These are phyloP conservation scores for Hippocampus comes DNA, from an alignment of 2,113 vertebrate genomes.

Conservation along the genomic window DNA sequence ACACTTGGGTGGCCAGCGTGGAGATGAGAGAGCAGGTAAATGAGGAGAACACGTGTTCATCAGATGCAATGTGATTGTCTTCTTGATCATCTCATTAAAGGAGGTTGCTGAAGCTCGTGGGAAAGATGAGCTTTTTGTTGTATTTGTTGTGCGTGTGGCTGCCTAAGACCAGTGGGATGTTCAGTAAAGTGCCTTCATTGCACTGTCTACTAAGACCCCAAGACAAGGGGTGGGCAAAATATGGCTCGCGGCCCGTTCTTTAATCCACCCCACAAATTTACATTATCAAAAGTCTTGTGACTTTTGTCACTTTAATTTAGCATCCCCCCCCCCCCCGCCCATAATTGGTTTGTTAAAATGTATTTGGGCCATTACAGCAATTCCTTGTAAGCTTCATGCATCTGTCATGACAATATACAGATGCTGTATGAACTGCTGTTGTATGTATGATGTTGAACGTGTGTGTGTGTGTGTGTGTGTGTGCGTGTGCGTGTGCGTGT, in stretches of 20 bases:
- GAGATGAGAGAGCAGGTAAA: conserved; percentile 21
- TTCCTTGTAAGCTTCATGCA: too few relatives aligned
- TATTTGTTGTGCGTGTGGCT: background rate
- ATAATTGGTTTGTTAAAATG: too few relatives aligned
- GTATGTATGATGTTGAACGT: too few relatives aligned
- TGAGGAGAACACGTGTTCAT: conserved; percentile 4
- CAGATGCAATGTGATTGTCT: background rate
- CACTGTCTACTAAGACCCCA: background rate
- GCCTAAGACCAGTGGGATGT: conserved; percentile 22
- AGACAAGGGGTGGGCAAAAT: background rate
- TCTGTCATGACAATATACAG: too few relatives aligned
- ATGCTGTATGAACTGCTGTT: too few relatives aligned
- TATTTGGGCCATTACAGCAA: too few relatives aligned
- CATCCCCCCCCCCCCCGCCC: too few relatives aligned
- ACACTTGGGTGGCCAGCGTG: conserved; percentile 60
- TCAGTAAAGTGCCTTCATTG: background rate
- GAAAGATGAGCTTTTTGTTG: conserved; percentile 14
- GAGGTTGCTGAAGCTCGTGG: background rate
- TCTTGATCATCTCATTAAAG: background rate
- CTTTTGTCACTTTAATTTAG: too few relatives aligned
- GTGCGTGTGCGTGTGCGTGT: too few relatives aligned
- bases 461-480: too few relatives aligned
- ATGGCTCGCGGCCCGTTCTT: background rate
- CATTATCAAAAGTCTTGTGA: background rate
- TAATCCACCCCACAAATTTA: background rate